Conservation (phyloP, 2,113 vertebrate genomes). For the Chelonoidis abingdonii region DNA sequence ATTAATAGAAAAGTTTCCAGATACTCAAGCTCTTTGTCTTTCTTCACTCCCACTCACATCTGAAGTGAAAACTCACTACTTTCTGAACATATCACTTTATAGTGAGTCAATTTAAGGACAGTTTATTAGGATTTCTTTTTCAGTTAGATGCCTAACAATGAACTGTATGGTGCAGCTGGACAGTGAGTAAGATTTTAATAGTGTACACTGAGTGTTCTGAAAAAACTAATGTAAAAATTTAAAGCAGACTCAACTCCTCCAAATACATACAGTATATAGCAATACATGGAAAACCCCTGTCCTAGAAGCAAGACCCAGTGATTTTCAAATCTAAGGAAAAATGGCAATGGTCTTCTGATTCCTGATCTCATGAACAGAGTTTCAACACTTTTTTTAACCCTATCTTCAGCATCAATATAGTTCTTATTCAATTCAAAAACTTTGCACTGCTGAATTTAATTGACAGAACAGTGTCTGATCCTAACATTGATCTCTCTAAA, state of each 20-base stretch:
- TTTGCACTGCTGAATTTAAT: constrained; percentile 77
- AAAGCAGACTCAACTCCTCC: not conserved
- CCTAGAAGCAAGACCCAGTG: not conserved
- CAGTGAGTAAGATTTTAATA: not conserved
- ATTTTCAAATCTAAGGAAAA: constrained; percentile 47
- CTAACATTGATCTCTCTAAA: constrained; percentile 80
- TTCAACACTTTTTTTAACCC: not conserved
- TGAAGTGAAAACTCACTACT: not conserved
- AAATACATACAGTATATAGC: not conserved
- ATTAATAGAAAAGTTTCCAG: not conserved
- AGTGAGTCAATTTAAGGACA: not conserved
- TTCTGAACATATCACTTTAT: not conserved
- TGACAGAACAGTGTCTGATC: constrained; percentile 76
- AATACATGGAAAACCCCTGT: not conserved
- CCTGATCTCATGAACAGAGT: constrained; percentile 50
- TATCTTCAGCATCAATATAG: constrained; percentile 47
- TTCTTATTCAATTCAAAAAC: constrained; percentile 64
- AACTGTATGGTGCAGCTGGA: not conserved
- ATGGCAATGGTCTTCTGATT: constrained; percentile 33
- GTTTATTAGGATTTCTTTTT: not conserved
- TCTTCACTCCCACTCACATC: not conserved
- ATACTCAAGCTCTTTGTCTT: not conserved
- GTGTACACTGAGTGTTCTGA: not conserved
- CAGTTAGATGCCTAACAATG: not conserved
- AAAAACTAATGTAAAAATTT: not conserved